A percentile compares a stretch with the other conserved stretches of the same genome.
phyloP scores from a whole-genome alignment of 2,888 invertebrate species.

The Callyntrura sp. region DNA sequence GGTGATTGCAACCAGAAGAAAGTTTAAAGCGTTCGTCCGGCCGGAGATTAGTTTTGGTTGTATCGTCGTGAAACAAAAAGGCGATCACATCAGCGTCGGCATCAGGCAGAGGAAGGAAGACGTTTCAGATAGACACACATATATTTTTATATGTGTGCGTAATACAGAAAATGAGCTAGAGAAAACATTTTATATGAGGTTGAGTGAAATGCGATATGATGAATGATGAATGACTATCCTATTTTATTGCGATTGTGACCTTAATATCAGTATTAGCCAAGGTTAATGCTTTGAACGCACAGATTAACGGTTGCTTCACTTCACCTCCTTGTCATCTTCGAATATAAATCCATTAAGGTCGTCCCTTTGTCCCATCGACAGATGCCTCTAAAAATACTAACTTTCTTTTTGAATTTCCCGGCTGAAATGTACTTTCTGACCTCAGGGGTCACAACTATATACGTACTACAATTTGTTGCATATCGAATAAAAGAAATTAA shows the following conservation, averaged over 20 bases:
- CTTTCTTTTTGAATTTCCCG: constrained; percentile 59
- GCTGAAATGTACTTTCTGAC: constrained; percentile 39
- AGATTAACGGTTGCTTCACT: background rate
- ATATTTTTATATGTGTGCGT: background rate
- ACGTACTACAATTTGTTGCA: no score
- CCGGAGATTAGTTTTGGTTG: constrained; percentile 37
- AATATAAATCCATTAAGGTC: constrained; percentile 61
- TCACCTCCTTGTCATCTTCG: constrained; percentile 12
- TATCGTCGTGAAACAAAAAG: background rate
- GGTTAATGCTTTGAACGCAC: background rate
- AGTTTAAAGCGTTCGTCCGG: constrained; percentile 5
- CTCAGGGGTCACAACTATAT: background rate
- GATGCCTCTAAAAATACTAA: constrained; percentile 27
- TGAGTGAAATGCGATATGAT: constrained; percentile 21
- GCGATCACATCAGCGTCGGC: background rate
- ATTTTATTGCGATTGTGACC: constrained; percentile 5
- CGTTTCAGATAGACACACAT: background rate
- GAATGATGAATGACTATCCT: background rate
- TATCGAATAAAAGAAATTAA: background rate
- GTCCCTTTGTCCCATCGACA: background rate
- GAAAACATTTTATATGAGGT: constrained; percentile 48
- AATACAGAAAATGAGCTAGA: background rate
- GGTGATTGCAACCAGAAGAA: constrained; percentile 8
- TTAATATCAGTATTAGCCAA: constrained; percentile 15
- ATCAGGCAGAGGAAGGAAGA: background rate